Percentiles rank a stretch among this genome's conserved stretches.
Conservation (phyloP, 2,113 vertebrate genomes). For the Clarias magur region DNA sequence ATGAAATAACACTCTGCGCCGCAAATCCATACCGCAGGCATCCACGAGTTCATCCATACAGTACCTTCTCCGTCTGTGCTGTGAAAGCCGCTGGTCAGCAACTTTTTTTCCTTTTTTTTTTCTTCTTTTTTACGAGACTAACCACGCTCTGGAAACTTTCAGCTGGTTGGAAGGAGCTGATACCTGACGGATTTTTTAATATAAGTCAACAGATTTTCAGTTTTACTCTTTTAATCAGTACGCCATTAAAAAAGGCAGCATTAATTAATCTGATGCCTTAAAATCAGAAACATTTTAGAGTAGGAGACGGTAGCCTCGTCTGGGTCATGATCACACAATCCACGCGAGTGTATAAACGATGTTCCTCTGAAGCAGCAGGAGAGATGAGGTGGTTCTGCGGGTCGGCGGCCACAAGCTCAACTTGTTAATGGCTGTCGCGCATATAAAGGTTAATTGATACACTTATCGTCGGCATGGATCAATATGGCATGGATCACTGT, state of each 20-base stretch:
- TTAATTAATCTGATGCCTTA: background rate
- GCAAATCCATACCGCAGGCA: slow-evolving; percentile 41
- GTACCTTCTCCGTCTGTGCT: slow-evolving; percentile 60
- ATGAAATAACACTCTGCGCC: slow-evolving; percentile 44
- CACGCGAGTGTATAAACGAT: background rate
- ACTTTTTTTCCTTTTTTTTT: slow-evolving; percentile 1
- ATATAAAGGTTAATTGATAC: slow-evolving; percentile 51
- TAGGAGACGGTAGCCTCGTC: background rate
- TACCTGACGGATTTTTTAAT: too few relatives aligned
- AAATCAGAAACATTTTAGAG: background rate
- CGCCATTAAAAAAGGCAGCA: background rate
- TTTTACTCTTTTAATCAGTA: background rate
- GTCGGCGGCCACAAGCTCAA: slow-evolving; percentile 32
- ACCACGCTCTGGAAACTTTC: slow-evolving; percentile 15
- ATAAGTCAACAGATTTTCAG: too few relatives aligned
- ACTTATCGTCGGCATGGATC: slow-evolving; percentile 41
- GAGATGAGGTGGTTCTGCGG: background rate
- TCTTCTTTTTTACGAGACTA: slow-evolving; percentile 1
- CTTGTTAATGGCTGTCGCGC: slow-evolving; percentile 40
- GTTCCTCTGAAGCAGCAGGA: background rate
- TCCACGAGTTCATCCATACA: slow-evolving; percentile 35
- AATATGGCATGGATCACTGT: slow-evolving; percentile 39
- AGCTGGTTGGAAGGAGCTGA: background rate
- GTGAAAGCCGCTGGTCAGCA: slow-evolving; percentile 50
- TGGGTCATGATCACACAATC: background rate